A percentile compares a stretch with the other conserved stretches of the same genome.
phyloP scores from a whole-genome alignment of 2,113 vertebrate genomes.

The Dicerorhinus sumatrensis region DNA sequence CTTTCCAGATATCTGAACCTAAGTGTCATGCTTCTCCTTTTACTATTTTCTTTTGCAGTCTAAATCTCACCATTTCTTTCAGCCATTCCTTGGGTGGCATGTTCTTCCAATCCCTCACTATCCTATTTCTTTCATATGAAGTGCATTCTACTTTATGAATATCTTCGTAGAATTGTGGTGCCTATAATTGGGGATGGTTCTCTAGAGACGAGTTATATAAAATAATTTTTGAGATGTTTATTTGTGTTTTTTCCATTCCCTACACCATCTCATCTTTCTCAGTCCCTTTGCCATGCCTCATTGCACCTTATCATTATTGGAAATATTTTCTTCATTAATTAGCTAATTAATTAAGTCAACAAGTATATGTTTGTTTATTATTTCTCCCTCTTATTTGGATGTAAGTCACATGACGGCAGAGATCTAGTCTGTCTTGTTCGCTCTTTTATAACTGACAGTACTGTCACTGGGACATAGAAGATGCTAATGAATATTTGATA shows the following conservation, averaged over 20 bases:
- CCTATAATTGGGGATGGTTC: background rate
- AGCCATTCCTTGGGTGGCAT: background rate
- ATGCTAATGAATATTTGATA: background rate
- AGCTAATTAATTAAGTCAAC: background rate
- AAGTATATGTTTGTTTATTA: background rate
- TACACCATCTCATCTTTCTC: background rate
- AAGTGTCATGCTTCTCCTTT: background rate
- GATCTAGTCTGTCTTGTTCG: background rate
- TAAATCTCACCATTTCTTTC: background rate
- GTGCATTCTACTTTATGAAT: background rate
- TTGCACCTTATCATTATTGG: background rate
- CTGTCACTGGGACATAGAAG: background rate
- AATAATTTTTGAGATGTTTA: background rate
- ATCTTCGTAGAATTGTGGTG: background rate
- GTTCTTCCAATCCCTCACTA: background rate
- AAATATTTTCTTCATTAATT: conserved; percentile 21
- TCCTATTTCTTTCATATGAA: background rate
- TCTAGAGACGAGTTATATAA: background rate
- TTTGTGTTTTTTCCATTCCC: background rate
- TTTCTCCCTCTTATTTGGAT: background rate
- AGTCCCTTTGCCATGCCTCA: background rate
- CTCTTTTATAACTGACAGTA: background rate
- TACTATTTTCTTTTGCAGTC: background rate
- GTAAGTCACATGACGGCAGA: background rate
- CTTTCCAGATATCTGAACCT: background rate